phyloP scores from a whole-genome alignment of 2,797 vertebrate species.

The Enteromius radiatus region DNA sequence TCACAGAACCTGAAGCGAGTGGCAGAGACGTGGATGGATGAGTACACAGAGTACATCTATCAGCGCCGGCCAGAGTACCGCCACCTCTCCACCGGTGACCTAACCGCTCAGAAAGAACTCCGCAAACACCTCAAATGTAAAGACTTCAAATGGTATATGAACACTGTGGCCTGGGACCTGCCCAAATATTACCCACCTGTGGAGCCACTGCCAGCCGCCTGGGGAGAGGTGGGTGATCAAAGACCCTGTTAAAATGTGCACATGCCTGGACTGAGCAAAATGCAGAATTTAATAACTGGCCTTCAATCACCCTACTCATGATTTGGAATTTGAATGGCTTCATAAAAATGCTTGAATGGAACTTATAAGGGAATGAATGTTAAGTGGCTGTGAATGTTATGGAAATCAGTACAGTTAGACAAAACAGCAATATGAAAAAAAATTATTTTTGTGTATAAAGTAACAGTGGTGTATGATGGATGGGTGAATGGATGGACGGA shows the following conservation, averaged over 20 bases:
- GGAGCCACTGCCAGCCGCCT: constrained; percentile 86
- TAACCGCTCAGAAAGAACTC: constrained; percentile 86
- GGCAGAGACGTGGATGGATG: constrained; percentile 92
- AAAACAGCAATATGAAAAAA: not conserved
- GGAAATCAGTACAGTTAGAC: not conserved
- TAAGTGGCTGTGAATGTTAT: not conserved
- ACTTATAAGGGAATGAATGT: not conserved
- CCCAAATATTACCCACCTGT: constrained; percentile 89
- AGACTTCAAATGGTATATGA: constrained; percentile 93
- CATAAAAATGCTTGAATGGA: not conserved
- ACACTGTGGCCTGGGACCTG: constrained; percentile 88
- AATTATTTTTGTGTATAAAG: not conserved
- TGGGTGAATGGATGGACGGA: not conserved
- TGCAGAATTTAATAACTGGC: not conserved
- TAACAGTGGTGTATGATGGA: not conserved
- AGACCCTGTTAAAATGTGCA: not conserved
- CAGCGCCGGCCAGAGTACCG: constrained; percentile 88
- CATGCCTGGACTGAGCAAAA: not conserved
- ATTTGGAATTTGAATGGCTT: not conserved
- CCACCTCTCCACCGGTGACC: constrained; percentile 87
- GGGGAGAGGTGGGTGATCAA: constrained; percentile 84
- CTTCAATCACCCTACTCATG: not conserved
- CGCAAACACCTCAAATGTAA: constrained; percentile 88
- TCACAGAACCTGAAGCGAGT: constrained; percentile 86
- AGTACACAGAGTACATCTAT: constrained; percentile 89